Base-by-base conservation (phyloP, 2,113 vertebrate species). In the Halichoerus grypus region DNA sequence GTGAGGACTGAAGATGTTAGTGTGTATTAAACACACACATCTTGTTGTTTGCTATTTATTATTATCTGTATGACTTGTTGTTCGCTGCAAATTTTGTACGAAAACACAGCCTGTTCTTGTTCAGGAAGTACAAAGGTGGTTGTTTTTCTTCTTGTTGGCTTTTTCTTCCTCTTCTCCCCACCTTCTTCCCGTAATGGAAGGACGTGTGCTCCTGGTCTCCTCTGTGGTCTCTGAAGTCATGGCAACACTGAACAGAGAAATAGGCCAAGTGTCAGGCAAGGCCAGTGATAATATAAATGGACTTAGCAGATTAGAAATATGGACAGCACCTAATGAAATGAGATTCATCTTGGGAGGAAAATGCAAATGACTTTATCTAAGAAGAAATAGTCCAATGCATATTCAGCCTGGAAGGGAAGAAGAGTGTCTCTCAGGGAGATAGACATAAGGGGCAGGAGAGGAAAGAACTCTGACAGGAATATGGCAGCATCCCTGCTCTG, bases 321-420 rank as follows among this genome's bases (percentile, higher is more conserved):
- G 9, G 61, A 57, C 76, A 88, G 28, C 69, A 49, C 36, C 28
- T 76, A 84, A 85, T 53, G 76, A 71, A 96, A 36, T 57, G 51
- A 87, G 87, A 76, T 42, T 63, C 83, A 33, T 90, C 91, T 80
- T 10, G n/a, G 93, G 72, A 97, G 65, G 71, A 87, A 96, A 96
- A 85, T 85, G 63, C 65, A 87, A 72, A 85, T 39, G 36, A 19
- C 28, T 88, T 90, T 74, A 61, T 83, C 42, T 46, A 69, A 69
- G 51, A 90, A 92, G 72, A 91, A 63, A 76, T 22, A 59, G 63
- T 72, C 92, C 63, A 26, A 21, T 39, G 28, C 16, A 14, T 33
- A 33, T 16, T 90, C 81, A 63, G 4, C 16, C 81, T 61, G 51
- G 42, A 65, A 89, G 18, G 69, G 59, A 49, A 59, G 42, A 55